Base-by-base conservation (phyloP, 92 coral and sea anemone species). In the Zoanthus sociatus region DNA sequence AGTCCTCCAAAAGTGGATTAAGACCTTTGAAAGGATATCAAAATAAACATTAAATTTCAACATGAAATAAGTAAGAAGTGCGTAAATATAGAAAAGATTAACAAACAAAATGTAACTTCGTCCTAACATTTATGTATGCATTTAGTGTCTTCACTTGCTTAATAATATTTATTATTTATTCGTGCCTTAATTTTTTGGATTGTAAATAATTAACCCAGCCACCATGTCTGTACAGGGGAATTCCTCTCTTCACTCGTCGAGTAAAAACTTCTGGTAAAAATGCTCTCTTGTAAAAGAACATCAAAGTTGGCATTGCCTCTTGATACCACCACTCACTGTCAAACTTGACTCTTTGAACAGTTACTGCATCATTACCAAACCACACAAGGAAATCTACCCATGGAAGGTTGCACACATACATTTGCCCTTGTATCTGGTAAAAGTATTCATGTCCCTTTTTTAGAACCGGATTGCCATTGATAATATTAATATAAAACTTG, bases 401-500 rank as follows among this genome's bases (percentile, higher is more conserved):
- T 69, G 13, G 44, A 69, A 69, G 45, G 42, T 26, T 33, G 46
- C 74, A 69, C 46, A 69, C 46, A 33, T 8, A 69, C 74, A 69
- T 69, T 69, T 69, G 74, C 46, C 74, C 74, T 69, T 69, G 74
- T 33, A 69, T 33, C 30, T 69, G 74, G 74, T 69, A 69, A 69
- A 61, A 77, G 63, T 77, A 77, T 31, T 58, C 53, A 45, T 77
- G 82, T 77, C 82, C 82, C 33, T 37, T 18, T 47, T 77, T 77
- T 18, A 77, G 82, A 47, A 37, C 15, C 37, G 82, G 63, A 31
- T 37, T 30, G 21, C 82, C 82, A 20, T 51, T 45, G 51, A 26
- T 47, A 31, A 37, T 47, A 37, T 51, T 30, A 47, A 77, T 37
- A 31, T 37, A 77, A 30, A 74, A 74, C 18, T 7, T n/a, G 18